Percentiles rank a stretch among this genome's conserved stretches.
Evolutionary conservation across 2,797 vertebrate genomes (phyloP).

Genomic region (Heliangelus exortis): DNA sequence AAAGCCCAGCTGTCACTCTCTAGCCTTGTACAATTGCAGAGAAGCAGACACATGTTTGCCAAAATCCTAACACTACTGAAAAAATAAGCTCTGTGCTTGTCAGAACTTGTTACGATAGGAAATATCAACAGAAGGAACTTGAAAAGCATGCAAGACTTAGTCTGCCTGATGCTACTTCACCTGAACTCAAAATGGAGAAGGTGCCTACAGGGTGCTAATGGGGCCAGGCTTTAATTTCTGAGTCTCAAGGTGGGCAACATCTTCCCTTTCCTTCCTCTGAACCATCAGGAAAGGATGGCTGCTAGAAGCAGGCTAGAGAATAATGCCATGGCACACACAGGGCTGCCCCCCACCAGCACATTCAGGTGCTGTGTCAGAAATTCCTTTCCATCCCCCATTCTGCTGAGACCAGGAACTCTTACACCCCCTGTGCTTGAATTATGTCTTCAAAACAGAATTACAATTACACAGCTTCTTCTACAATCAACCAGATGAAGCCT

Average conservation of each 20-base stretch:
- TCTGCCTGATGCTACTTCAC: neutral
- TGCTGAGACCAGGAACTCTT: neutral
- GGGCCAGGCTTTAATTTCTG: neutral
- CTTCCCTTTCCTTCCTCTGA: neutral
- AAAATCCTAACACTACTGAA: neutral
- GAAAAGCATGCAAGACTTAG: neutral
- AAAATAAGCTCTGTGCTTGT: neutral
- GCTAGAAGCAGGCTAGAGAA: neutral
- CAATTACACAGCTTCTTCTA: neutral
- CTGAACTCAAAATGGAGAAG: neutral
- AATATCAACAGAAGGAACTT: slow-evolving; percentile 30
- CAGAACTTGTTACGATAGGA: slow-evolving; percentile 6
- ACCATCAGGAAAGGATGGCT: neutral
- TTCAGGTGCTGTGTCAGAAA: accelerated
- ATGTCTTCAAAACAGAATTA: neutral
- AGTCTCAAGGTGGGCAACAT: neutral
- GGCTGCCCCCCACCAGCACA: neutral
- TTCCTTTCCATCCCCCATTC: neutral
- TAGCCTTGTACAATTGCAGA: neutral
- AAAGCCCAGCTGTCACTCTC: slow-evolving; percentile 11
- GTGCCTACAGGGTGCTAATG: neutral
- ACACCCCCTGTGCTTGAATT: neutral
- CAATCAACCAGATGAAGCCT: neutral
- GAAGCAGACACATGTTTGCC: neutral
- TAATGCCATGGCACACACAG: accelerated